A percentile compares a stretch with the other conserved stretches of the same genome.
Conservation (phyloP, 2,113 vertebrate species). For the Pygoscelis antarcticus region DNA sequence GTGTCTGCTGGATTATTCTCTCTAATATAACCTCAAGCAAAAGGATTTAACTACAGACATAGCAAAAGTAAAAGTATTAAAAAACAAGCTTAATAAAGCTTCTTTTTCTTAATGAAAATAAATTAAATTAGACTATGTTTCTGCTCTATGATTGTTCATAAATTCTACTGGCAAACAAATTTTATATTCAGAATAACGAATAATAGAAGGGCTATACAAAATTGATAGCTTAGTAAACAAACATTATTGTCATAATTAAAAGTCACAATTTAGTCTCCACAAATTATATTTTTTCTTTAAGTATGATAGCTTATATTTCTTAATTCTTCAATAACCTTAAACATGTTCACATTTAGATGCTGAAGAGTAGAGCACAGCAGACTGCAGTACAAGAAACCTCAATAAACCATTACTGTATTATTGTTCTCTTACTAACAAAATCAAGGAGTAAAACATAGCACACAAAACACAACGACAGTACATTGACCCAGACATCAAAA, state of each 20-base stretch:
- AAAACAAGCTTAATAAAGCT: not conserved
- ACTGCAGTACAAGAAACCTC: not conserved
- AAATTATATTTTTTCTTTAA: not conserved
- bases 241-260: slow-evolving; percentile 16
- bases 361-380: not conserved
- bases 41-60: not conserved
- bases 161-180: not conserved
- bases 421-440: not conserved
- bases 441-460: not conserved
- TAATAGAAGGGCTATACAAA: slow-evolving; percentile 30
- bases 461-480: not conserved
- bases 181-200: not conserved
- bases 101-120: not conserved
- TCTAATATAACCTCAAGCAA: not conserved
- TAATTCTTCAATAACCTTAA: not conserved
- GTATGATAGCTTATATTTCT: not conserved
- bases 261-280: slow-evolving; percentile 1
- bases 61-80: not conserved
- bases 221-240: slow-evolving; percentile 18
- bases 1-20: not conserved
- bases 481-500: not conserved
- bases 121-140: not conserved
- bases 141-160: not conserved
- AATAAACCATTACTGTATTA: not conserved
- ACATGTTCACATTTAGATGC: not conserved